phyloP scores from a whole-genome alignment of 1,140 invertebrate species.

The Neuroterus valhalla region DNA sequence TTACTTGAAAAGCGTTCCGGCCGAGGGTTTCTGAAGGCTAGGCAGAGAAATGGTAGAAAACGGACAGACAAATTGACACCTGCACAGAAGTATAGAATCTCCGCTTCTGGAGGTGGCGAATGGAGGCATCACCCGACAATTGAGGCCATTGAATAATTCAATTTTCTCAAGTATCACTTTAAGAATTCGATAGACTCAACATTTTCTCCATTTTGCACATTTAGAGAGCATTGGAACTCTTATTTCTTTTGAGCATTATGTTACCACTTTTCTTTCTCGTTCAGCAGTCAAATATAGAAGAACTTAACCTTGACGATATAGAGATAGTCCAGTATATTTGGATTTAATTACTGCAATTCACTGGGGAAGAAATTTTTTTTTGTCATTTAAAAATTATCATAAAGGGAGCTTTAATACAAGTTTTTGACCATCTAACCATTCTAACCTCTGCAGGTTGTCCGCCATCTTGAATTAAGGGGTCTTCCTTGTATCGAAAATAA shows the following conservation, averaged over 20 bases:
- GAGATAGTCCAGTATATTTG: no score
- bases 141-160: constrained; percentile 58
- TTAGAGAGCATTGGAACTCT: not conserved
- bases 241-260: not conserved
- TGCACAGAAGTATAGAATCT: constrained; percentile 50
- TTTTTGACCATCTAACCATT: no score
- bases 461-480: no score
- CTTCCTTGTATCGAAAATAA: no score
- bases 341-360: no score
- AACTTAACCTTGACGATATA: no score
- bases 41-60: constrained; percentile 28
- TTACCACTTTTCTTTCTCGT: not conserved
- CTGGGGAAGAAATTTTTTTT: no score
- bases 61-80: constrained; percentile 55
- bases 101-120: constrained; percentile 42
- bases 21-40: constrained; percentile 24
- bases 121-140: constrained; percentile 44
- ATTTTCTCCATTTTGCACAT: constrained; percentile 12
- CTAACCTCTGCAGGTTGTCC: no score
- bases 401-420: no score
- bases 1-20: constrained; percentile 38
- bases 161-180: constrained; percentile 45
- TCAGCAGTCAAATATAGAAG: not conserved
- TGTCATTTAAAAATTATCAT: no score
- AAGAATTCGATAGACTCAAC: constrained; percentile 52